Conservation (phyloP, 2,888 invertebrate genomes). For the Erebia ligea region DNA sequence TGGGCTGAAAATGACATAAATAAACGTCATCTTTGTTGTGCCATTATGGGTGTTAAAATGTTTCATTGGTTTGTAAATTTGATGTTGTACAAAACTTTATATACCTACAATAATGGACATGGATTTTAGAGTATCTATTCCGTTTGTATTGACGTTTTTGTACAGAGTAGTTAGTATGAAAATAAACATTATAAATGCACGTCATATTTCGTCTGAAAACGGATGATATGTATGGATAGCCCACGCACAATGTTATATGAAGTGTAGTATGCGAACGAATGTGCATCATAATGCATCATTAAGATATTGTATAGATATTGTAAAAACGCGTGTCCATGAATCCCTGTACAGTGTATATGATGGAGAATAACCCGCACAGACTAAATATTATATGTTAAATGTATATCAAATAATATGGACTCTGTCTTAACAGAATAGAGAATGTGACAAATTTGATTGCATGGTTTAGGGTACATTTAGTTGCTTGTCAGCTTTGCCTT, state of each 20-base stretch:
- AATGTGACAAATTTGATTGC: constrained; percentile 29
- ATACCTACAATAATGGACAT: neutral
- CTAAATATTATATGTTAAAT: constrained; percentile 45
- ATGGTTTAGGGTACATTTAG: neutral
- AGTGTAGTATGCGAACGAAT: constrained; percentile 12
- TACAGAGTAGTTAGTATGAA: constrained; percentile 18
- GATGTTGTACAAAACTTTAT: constrained; percentile 1
- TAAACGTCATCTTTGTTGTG: neutral
- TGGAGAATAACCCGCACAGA: constrained; percentile 48
- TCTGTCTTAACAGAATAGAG: constrained; percentile 29
- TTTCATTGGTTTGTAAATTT: constrained; percentile 4
- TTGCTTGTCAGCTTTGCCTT: too few species aligned
- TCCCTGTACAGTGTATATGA: constrained; percentile 67
- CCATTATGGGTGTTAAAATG: neutral
- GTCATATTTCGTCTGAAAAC: neutral
- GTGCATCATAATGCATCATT: constrained; percentile 3
- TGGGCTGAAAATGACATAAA: neutral
- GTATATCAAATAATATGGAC: constrained; percentile 19
- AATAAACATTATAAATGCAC: constrained; percentile 13
- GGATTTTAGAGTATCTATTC: constrained; percentile 15
- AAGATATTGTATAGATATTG: neutral
- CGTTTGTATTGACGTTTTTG: constrained; percentile 6
- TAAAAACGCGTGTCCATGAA: constrained; percentile 26
- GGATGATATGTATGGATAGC: neutral
- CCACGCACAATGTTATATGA: constrained; percentile 18